These are phyloP conservation scores for Athalia cordata DNA, from an alignment of 2,888 invertebrate genomes.

Conservation along the genomic window DNA sequence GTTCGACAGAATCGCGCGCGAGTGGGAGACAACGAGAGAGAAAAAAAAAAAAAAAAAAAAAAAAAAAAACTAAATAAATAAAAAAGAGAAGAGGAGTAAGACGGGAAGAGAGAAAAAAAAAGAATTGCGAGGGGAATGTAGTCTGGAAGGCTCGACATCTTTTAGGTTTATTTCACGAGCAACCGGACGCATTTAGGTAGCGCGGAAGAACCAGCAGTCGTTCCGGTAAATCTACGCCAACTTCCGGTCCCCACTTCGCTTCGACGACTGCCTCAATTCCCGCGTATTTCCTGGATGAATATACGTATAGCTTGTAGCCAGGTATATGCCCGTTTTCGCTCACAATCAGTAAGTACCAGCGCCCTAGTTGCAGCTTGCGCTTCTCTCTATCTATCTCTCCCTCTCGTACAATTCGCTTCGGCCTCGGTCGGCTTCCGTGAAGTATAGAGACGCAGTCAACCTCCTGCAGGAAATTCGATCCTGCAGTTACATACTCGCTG, in stretches of 20 bases:
- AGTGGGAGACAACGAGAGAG: background rate
- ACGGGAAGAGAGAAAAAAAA: background rate
- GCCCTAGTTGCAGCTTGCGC: no score
- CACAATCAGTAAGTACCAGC: no score
- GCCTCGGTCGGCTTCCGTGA: constrained; percentile 27
- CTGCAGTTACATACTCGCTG: no score
- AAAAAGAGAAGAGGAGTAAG: constrained; percentile 3
- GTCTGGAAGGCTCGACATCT: background rate
- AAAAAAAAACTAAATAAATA: constrained; percentile 30
- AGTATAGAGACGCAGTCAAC: constrained; percentile 10
- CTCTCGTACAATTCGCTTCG: background rate
- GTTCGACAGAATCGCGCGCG: constrained; percentile 57
- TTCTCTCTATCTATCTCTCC: background rate
- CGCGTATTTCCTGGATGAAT: constrained; percentile 41
- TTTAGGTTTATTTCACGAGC: constrained; percentile 21
- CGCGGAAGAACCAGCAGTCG: constrained; percentile 4
- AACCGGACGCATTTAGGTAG: constrained; percentile 8
- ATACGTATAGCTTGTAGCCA: background rate
- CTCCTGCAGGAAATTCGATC: constrained; percentile 42
- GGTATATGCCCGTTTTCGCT: no score
- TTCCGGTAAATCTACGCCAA: constrained; percentile 32
- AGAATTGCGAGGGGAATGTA: background rate
- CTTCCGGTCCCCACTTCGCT: constrained; percentile 41
- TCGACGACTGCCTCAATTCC: constrained; percentile 42
- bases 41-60: constrained; percentile 33